Conservation (phyloP, 1,140 invertebrate genomes). For the Anadara kagoshimensis region DNA sequence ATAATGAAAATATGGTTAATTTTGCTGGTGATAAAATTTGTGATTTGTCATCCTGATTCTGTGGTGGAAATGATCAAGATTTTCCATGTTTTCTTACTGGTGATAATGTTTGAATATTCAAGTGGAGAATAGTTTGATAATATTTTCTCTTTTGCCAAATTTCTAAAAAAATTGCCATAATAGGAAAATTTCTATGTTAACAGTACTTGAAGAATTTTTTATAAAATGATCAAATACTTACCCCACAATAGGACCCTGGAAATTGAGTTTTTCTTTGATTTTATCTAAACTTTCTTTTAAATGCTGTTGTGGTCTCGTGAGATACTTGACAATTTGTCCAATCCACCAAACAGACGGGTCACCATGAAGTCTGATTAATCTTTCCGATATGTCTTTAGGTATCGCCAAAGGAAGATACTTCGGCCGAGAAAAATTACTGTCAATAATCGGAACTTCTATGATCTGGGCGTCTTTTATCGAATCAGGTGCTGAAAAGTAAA, state of each 20-base stretch:
- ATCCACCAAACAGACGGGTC: constrained; percentile 98
- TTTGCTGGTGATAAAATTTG: too few relatives aligned
- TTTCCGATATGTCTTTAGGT: constrained; percentile 89
- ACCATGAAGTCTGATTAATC: constrained; percentile 89
- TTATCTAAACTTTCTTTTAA: constrained; percentile 82
- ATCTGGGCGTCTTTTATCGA: constrained; percentile 85
- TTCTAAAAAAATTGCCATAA: too few relatives aligned
- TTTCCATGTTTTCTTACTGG: too few relatives aligned
- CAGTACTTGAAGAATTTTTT: too few relatives aligned
- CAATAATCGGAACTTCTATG: constrained; percentile 93
- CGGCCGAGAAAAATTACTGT: constrained; percentile 91
- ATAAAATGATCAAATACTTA: constrained; percentile 75
- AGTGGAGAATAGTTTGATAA: too few relatives aligned
- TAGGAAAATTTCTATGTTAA: too few relatives aligned
- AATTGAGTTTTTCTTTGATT: constrained; percentile 85
- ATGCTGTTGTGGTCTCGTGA: constrained; percentile 86
- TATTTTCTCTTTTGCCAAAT: too few relatives aligned
- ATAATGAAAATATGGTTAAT: too few relatives aligned
- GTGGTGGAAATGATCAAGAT: too few relatives aligned
- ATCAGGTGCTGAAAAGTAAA: constrained; percentile 72
- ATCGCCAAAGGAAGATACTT: constrained; percentile 93
- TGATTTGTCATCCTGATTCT: too few relatives aligned
- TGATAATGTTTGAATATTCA: too few relatives aligned
- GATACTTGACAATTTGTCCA: constrained; percentile 93
- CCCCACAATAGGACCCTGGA: constrained; percentile 94